Conservation (phyloP, 2,113 vertebrate genomes). For the Suricata suricatta region DNA sequence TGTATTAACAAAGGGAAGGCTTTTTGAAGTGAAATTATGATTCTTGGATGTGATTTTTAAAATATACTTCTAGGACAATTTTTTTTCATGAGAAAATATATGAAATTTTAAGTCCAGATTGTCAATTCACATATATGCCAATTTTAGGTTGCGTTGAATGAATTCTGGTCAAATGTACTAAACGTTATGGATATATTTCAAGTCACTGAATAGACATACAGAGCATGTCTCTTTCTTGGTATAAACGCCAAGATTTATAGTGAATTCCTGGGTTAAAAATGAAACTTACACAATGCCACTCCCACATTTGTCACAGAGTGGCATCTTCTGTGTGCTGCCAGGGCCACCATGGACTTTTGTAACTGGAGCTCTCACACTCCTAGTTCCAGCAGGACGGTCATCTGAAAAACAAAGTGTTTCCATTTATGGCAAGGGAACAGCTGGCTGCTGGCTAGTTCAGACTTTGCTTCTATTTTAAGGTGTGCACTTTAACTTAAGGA, state of each 20-base stretch:
- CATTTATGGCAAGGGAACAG: slow-evolving; percentile 1
- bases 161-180: not conserved
- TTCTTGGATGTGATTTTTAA: not conserved
- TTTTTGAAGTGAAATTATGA: not conserved
- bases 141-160: not conserved
- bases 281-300: slow-evolving; percentile 96
- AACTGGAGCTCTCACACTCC: slow-evolving; percentile 92
- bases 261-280: not conserved
- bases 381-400: slow-evolving; percentile 91
- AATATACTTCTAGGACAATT: not conserved
- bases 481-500: slow-evolving; percentile 40
- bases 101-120: not conserved
- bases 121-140: not conserved
- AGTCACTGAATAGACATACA: not conserved
- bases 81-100: not conserved
- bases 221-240: not conserved
- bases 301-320: slow-evolving; percentile 96
- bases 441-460: not conserved
- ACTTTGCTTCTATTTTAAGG: slow-evolving; percentile 59
- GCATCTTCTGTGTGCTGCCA: slow-evolving; percentile 94
- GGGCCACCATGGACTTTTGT: slow-evolving; percentile 86
- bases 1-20: not conserved
- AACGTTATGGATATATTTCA: not conserved
- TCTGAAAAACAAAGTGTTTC: slow-evolving; percentile 84
- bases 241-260: not conserved